Conservation (phyloP, 2,797 vertebrate genomes). For the Trichosurus vulpecula region DNA sequence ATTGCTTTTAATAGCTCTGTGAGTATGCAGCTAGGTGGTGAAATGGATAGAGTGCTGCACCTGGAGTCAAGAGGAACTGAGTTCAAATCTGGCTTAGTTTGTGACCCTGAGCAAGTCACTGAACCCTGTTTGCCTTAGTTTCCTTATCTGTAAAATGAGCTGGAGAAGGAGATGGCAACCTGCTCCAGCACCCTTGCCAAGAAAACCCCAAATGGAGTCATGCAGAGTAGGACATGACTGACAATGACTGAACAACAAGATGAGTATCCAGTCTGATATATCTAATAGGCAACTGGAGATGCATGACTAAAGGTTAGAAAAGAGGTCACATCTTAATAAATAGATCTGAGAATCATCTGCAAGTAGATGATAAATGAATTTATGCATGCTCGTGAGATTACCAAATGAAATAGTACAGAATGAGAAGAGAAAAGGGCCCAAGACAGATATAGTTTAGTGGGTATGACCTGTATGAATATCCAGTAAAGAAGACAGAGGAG, state of each 20-base stretch:
- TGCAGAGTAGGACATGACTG: too few relatives aligned
- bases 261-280: not conserved
- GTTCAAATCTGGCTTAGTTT: not conserved
- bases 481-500: not conserved
- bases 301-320: not conserved
- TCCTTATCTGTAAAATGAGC: not conserved
- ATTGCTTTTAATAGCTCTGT: not conserved
- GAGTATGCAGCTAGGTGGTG: not conserved
- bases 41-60: too few relatives aligned
- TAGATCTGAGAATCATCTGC: not conserved
- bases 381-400: not conserved
- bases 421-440: not conserved
- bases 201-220: not conserved
- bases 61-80: too few relatives aligned
- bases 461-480: not conserved
- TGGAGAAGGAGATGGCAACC: not conserved
- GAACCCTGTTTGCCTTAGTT: not conserved
- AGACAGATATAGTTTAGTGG: not conserved
- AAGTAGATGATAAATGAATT: not conserved
- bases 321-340: not conserved
- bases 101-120: not conserved
- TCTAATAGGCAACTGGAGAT: not conserved
- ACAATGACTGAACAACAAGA: not conserved
- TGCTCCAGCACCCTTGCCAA: not conserved
- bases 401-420: not conserved